Base-by-base conservation (phyloP, 2,797 vertebrate genomes). In the Luscinia luscinia region DNA sequence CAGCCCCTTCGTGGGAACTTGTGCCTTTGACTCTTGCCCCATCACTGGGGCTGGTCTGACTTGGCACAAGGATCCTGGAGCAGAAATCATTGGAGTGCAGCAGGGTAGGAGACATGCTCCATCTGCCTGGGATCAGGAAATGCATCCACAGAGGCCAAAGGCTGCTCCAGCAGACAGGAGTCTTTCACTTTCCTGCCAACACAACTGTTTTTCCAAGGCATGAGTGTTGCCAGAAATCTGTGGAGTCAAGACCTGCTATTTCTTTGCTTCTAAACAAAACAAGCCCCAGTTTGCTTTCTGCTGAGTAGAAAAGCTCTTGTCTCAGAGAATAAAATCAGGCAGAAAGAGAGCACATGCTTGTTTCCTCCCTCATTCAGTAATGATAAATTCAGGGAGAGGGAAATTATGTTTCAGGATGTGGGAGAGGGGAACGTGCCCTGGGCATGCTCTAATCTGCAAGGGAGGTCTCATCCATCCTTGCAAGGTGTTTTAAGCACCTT, bases 121-220 rank as follows among this genome's bases (percentile, higher is more conserved):
- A 69, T 95, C 85, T 96, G 95, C 76, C 80, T 94, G 36, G 66
- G 80, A 86, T 90, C 76, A 62, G 82, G 43, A 91, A 58, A 90
- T 14, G 36, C n/a, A 78, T 70, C 79, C 72, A 77, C 38, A 72
- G 87, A 63, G 69, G 85, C 76, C 83, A 93, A 72, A 61, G 83
- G 52, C 92, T 93, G 68, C 76, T 93, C 79, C 77, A 94, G 73
- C 40, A 94, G 45, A 81, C 73, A 88, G 43, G 26, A 87, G 46
- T 26, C 48, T 91, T 94, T 81, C 66, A 46, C 80, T 84, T 66
- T 82, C 38, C 59, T 95, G 93, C 90, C 83, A 96, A 82, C 80
- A 90, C 40, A 88, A 95, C 54, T 95, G 80, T 95, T 96, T 94
- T 94, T 95, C 83, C 70, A 93, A 96, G 69, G 67, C 19, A 3